phyloP scores from a whole-genome alignment of 2,888 invertebrate species.

The Rugalucina vietnamica region DNA sequence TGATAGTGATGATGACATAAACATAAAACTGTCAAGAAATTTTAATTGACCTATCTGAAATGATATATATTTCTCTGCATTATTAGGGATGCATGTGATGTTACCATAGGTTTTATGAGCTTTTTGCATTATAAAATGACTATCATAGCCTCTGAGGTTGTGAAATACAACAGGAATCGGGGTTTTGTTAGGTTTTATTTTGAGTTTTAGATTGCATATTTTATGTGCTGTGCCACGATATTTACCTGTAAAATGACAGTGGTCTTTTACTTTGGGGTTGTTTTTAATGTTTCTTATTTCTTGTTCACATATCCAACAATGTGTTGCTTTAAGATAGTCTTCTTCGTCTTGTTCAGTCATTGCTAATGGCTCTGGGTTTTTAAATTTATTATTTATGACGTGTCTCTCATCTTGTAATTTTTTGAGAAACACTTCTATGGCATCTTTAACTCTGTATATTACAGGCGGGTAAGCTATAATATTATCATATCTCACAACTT shows the following conservation, averaged over 20 bases:
- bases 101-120: neutral
- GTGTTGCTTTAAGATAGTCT: conserved; percentile 20
- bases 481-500: conserved; percentile 13
- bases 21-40: too few relatives aligned
- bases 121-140: conserved; percentile 38
- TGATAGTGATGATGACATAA: too few relatives aligned
- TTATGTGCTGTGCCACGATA: conserved; percentile 39
- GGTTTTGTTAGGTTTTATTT: conserved; percentile 29
- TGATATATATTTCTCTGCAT: too few relatives aligned
- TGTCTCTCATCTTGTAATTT: conserved; percentile 25
- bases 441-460: conserved; percentile 23
- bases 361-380: conserved; percentile 13
- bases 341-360: conserved; percentile 27
- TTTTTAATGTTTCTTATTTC: conserved; percentile 1
- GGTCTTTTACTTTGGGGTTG: conserved; percentile 34
- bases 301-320: conserved; percentile 39
- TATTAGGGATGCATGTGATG: too few relatives aligned
- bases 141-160: conserved; percentile 37
- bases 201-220: conserved; percentile 2
- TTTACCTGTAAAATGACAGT: conserved; percentile 38
- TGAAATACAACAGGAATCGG: conserved; percentile 39
- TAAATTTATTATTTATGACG: conserved; percentile 32
- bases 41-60: too few relatives aligned
- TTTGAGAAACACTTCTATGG: conserved; percentile 28
- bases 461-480: neutral